These are phyloP conservation scores for Balearica regulorum DNA, from an alignment of 2,797 vertebrate genomes.

Conservation along the genomic window DNA sequence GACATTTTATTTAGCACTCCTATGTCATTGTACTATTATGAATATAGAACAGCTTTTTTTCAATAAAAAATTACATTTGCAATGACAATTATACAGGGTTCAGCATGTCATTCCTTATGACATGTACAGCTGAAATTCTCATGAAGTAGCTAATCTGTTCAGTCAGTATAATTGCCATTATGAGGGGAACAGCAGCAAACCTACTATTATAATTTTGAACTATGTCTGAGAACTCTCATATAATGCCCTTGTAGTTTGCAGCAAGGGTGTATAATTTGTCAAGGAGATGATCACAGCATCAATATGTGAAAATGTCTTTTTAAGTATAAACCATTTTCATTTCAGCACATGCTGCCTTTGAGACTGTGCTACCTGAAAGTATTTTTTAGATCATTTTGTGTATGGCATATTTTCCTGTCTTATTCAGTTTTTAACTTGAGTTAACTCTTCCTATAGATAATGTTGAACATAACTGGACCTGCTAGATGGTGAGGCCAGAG, in stretches of 20 bases:
- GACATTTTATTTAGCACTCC: constrained; percentile 50
- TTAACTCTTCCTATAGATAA: neutral
- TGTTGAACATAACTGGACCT: neutral
- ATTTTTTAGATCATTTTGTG: neutral
- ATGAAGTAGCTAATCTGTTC: neutral
- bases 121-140: neutral
- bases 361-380: neutral
- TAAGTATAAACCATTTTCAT: neutral
- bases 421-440: neutral
- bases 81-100: neutral
- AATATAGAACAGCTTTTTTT: constrained; percentile 23
- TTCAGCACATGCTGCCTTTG: neutral
- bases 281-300: neutral
- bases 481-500: neutral
- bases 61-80: neutral
- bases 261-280: neutral
- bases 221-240: neutral
- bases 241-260: neutral
- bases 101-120: neutral
- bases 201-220: neutral
- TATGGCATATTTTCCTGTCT: neutral
- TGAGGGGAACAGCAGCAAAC: neutral
- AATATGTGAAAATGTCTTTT: neutral
- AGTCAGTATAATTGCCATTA: neutral
- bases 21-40: neutral